Conservation (phyloP, 2,113 vertebrate genomes). For the Ia io region DNA sequence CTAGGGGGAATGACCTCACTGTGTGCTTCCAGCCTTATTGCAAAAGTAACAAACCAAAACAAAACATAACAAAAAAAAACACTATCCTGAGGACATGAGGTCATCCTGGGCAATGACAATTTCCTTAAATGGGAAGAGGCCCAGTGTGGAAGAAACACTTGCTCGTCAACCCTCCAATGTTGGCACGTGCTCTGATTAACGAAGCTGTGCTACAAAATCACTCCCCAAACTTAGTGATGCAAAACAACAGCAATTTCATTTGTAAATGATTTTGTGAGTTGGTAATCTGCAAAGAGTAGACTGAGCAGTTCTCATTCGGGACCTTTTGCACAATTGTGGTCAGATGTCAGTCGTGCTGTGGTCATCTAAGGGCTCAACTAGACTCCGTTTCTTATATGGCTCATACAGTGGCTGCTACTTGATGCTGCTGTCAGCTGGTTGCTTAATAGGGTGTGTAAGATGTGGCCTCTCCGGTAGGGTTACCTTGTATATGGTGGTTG, state of each 20-base stretch:
- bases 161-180: not conserved
- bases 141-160: not conserved
- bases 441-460: not conserved
- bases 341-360: not conserved
- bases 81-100: not conserved
- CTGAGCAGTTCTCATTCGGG: not conserved
- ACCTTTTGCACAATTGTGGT: not conserved
- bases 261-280: not conserved
- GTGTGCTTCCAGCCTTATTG: not conserved
- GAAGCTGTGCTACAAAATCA: not conserved
- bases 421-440: not conserved
- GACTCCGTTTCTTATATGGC: not conserved
- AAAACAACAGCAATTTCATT: not conserved
- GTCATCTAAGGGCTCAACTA: not conserved
- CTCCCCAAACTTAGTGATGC: not conserved
- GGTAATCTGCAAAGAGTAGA: not conserved
- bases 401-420: not conserved
- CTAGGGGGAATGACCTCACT: not conserved
- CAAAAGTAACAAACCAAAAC: no score
- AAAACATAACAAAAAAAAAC: not conserved
- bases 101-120: not conserved
- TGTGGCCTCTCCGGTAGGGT: not conserved
- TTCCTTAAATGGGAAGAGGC: not conserved
- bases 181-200: not conserved
- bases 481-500: not conserved